phyloP scores from a whole-genome alignment of 2,113 vertebrate species.

The Myotis yumanensis region DNA sequence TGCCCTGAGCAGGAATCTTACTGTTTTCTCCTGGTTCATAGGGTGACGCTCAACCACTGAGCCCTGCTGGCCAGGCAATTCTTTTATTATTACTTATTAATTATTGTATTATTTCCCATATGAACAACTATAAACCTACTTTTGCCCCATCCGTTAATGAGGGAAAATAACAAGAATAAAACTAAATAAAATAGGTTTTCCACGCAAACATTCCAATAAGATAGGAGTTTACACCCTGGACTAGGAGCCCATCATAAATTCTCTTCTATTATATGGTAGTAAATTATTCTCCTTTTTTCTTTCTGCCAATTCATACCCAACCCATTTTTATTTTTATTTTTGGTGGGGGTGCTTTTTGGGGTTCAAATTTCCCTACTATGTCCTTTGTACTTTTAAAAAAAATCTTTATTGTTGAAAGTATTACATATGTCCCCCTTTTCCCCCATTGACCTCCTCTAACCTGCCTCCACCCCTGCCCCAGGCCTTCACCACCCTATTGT shows the following conservation, averaged over 20 bases:
- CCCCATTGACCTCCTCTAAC: too few relatives aligned
- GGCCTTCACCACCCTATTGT: too few relatives aligned
- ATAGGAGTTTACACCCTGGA: neutral
- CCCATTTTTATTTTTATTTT: neutral
- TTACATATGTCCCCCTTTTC: too few relatives aligned
- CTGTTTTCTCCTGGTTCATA: too few relatives aligned
- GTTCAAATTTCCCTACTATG: too few relatives aligned
- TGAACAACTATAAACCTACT: neutral
- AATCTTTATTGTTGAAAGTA: too few relatives aligned
- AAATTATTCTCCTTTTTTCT: neutral
- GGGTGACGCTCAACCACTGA: too few relatives aligned
- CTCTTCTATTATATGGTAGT: neutral
- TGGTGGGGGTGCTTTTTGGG: too few relatives aligned
- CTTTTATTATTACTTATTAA: neutral
- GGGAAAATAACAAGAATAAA: constrained; percentile 1
- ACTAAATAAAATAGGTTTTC: neutral
- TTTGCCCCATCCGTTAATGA: neutral
- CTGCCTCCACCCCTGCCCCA: too few relatives aligned
- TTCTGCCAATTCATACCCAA: neutral
- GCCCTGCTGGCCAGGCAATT: too few relatives aligned
- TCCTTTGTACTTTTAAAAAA: too few relatives aligned
- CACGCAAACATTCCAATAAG: neutral
- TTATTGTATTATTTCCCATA: neutral
- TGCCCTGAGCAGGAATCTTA: too few relatives aligned
- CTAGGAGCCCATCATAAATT: neutral